phyloP scores from a whole-genome alignment of 2,113 vertebrate species.

The Calyptomena viridis region DNA sequence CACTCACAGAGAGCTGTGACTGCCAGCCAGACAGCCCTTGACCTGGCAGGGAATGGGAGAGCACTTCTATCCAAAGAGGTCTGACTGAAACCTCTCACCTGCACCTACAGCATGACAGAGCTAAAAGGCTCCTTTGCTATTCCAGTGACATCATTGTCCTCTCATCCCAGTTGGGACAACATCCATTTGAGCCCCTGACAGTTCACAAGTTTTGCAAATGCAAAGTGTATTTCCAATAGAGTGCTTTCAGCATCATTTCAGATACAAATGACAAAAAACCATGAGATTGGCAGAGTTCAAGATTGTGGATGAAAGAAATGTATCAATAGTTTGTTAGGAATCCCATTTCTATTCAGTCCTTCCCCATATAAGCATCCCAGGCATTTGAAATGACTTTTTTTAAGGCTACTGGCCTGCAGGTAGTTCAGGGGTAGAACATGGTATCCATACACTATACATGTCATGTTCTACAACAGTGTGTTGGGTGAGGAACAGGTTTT shows the following conservation, averaged over 20 bases:
- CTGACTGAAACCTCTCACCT: background rate
- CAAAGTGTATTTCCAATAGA: background rate
- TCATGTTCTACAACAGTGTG: background rate
- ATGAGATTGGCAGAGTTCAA: background rate
- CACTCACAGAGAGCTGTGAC: background rate
- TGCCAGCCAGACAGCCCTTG: background rate
- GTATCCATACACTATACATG: background rate
- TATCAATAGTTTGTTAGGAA: background rate
- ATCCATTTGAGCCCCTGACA: background rate
- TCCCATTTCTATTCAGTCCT: background rate
- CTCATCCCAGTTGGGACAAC: background rate
- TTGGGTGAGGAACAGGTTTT: constrained; percentile 26
- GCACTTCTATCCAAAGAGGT: background rate
- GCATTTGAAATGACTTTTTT: background rate
- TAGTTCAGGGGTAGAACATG: background rate
- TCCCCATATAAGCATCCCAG: background rate
- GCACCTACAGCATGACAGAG: background rate
- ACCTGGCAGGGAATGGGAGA: background rate
- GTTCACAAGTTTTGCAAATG: background rate
- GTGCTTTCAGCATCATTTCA: background rate
- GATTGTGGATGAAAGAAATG: background rate
- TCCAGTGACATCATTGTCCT: background rate
- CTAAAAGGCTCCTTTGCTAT: background rate
- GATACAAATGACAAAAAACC: background rate
- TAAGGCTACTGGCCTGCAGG: background rate